These are phyloP conservation scores for Macquaria australasica DNA, from an alignment of 2,113 vertebrate genomes.

Conservation along the genomic window DNA sequence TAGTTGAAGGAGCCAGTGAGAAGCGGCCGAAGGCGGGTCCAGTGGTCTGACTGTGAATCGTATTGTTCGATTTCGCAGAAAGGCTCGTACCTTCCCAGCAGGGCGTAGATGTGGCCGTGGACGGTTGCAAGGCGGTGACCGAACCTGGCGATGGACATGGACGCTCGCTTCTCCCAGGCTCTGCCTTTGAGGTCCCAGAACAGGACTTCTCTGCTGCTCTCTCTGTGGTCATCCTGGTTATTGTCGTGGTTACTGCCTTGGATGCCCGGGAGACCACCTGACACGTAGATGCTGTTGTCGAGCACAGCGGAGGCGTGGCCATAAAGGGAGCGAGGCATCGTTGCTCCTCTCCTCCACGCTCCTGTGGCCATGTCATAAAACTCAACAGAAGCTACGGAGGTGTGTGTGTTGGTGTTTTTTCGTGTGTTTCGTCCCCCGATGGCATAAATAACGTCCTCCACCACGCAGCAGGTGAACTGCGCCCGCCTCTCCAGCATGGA, in stretches of 20 bases:
- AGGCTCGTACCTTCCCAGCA: constrained; percentile 93
- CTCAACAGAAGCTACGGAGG: constrained; percentile 88
- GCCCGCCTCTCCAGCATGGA: constrained; percentile 89
- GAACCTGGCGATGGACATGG: constrained; percentile 93
- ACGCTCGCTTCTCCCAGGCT: constrained; percentile 87
- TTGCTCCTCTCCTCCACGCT: constrained; percentile 84
- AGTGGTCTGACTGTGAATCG: constrained; percentile 85
- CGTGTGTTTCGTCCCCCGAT: constrained; percentile 87
- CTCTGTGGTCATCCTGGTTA: constrained; percentile 72
- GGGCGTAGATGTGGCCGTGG: constrained; percentile 89
- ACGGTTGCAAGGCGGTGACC: constrained; percentile 92
- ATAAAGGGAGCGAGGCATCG: constrained; percentile 85
- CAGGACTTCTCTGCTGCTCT: constrained; percentile 88
- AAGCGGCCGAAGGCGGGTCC: constrained; percentile 91
- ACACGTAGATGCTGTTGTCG: constrained; percentile 87
- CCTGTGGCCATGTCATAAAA: constrained; percentile 88
- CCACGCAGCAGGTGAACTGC: constrained; percentile 90
- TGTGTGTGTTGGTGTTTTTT: constrained; percentile 39
- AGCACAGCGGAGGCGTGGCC: constrained; percentile 90
- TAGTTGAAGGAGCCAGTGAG: constrained; percentile 91
- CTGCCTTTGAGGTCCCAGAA: constrained; percentile 74
- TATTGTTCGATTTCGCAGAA: constrained; percentile 96
- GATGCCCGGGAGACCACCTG: constrained; percentile 86
- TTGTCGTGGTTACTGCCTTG: constrained; percentile 64
- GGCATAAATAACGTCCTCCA: constrained; percentile 86